Percentiles rank a stretch among this genome's conserved stretches.
Conservation (phyloP, 2,888 invertebrate species). For the Schizaphis graminum region DNA sequence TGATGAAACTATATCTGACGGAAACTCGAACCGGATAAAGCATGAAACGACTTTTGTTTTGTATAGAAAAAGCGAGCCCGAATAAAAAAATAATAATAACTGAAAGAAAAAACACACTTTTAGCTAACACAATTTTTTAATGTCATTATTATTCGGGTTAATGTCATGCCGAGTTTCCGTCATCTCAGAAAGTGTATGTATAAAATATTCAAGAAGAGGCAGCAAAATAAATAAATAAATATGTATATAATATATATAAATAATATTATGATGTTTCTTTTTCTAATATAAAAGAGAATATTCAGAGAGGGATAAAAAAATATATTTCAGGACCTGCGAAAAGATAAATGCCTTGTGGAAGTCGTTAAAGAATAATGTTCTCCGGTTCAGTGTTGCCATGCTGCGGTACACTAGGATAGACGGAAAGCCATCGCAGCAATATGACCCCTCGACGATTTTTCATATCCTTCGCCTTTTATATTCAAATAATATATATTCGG, state of each 20-base stretch:
- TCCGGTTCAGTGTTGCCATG: conserved; percentile 56
- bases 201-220: conserved; percentile 47
- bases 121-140: conserved; percentile 51
- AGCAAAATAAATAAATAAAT: conserved; percentile 44
- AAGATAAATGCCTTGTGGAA: conserved; percentile 66
- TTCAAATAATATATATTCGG: conserved; percentile 66
- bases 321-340: conserved; percentile 62
- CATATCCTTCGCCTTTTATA: conserved; percentile 65
- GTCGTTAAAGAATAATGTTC: conserved; percentile 65
- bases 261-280: conserved; percentile 48
- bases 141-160: conserved; percentile 62
- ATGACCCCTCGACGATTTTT: conserved; percentile 65
- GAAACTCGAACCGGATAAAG: conserved; percentile 38
- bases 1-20: conserved; percentile 38
- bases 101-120: conserved; percentile 44
- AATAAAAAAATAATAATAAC: conserved; percentile 51
- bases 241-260: conserved; percentile 29
- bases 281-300: conserved; percentile 49
- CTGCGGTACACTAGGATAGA: conserved; percentile 36
- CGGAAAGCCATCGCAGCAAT: conserved; percentile 64
- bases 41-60: conserved; percentile 51
- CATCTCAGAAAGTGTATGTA: conserved; percentile 39
- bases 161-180: conserved; percentile 62
- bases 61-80: background rate
- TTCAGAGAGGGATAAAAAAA: conserved; percentile 45